These are phyloP conservation scores for Cladorhizidae sp. DNA, from an alignment of 37 sponge, comb jelly and placozoan species.

Conservation along the genomic window DNA sequence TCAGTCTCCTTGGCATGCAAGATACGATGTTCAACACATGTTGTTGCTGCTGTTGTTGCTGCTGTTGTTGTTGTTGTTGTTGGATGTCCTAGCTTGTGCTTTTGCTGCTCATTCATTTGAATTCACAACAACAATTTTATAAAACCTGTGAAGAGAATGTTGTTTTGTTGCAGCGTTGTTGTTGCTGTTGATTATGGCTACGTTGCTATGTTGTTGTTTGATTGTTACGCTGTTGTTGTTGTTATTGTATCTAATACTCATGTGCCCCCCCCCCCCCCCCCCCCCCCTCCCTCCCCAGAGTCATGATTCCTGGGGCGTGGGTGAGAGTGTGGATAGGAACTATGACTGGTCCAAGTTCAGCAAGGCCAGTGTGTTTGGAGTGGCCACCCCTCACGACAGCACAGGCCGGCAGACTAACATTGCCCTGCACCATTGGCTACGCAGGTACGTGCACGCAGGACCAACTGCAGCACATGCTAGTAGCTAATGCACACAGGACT, in stretches of 20 bases:
- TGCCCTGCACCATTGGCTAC: slow-evolving; percentile 86
- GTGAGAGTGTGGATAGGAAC: slow-evolving; percentile 82
- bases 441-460: slow-evolving; percentile 5
- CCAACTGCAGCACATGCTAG: too few species aligned
- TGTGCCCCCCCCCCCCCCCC: background rate
- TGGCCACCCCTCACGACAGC: slow-evolving; percentile 94
- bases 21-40: too few species aligned
- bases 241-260: background rate
- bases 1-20: too few species aligned
- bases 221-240: slow-evolving; percentile 5
- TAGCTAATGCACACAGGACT: too few species aligned
- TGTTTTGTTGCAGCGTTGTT: too few species aligned
- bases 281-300: slow-evolving; percentile 19
- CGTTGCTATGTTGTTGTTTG: slow-evolving; percentile 1
- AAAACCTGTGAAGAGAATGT: too few species aligned
- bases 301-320: slow-evolving; percentile 61
- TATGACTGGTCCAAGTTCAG: slow-evolving; percentile 93
- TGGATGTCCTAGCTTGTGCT: too few species aligned
- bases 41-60: too few species aligned
- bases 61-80: too few species aligned
- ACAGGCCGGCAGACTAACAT: slow-evolving; percentile 77
- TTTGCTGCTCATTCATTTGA: too few species aligned
- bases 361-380: slow-evolving; percentile 83
- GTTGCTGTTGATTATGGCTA: too few species aligned
- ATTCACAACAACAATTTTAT: too few species aligned